A percentile compares a stretch with the other conserved stretches of the same genome.
These are phyloP conservation scores for Hemibagrus wyckioides DNA, from an alignment of 2,113 vertebrate genomes.

Conservation along the genomic window DNA sequence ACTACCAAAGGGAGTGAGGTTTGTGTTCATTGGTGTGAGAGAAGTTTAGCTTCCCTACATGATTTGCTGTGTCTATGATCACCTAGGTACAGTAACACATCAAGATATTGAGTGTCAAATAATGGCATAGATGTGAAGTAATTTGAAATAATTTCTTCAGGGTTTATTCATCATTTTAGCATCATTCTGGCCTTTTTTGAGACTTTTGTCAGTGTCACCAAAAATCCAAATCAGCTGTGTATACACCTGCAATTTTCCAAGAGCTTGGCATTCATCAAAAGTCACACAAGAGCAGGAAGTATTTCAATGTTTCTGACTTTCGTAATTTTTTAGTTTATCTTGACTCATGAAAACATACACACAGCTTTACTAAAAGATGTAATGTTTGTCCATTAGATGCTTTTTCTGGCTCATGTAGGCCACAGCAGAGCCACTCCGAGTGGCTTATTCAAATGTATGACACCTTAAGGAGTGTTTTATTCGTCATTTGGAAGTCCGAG, in stretches of 20 bases:
- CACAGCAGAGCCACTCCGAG: neutral
- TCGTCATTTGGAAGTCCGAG: neutral
- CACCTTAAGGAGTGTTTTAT: neutral
- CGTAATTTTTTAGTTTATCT: neutral
- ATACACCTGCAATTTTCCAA: neutral
- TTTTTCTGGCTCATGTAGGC: neutral
- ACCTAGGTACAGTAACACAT: neutral
- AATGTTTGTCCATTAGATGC: neutral
- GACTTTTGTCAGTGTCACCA: neutral
- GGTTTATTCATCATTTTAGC: neutral
- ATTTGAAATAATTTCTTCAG: neutral
- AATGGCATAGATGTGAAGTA: neutral
- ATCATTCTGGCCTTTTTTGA: neutral
- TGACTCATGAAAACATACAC: neutral
- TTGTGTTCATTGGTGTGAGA: neutral
- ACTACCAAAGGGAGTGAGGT: neutral
- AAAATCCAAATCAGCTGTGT: neutral
- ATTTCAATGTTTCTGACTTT: neutral
- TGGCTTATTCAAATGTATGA: neutral
- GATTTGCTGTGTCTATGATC: neutral
- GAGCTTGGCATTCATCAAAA: neutral
- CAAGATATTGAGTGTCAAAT: neutral
- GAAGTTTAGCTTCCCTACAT: neutral
- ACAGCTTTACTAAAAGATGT: neutral
- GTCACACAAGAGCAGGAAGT: neutral